Conservation (phyloP, 2,888 invertebrate genomes). For the Sclerodermus sp. region DNA sequence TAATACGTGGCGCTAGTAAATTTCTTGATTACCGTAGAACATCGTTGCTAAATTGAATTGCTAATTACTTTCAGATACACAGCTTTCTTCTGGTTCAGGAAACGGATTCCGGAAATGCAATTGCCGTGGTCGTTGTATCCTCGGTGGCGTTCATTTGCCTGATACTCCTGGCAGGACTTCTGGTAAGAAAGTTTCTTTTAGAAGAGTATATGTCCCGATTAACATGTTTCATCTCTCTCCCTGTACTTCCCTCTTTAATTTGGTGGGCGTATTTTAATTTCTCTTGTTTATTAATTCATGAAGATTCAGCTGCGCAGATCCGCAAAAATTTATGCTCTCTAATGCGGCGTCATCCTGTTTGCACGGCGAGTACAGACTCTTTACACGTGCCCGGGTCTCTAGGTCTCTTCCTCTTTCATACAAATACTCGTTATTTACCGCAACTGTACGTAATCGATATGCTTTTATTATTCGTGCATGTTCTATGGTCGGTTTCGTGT, state of each 20-base stretch:
- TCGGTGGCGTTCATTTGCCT: conserved; percentile 78
- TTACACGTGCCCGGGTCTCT: neutral
- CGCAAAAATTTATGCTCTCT: conserved; percentile 28
- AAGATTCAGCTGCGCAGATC: conserved; percentile 35
- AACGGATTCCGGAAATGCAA: conserved; percentile 60
- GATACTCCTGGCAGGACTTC: conserved; percentile 72
- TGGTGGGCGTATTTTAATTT: too few species aligned
- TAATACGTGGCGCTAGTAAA: too few species aligned
- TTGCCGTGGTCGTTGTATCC: conserved; percentile 80
- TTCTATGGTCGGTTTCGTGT: too few species aligned
- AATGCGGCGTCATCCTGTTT: conserved; percentile 19
- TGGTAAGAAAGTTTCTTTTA: conserved; percentile 61
- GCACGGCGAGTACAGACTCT: conserved; percentile 17
- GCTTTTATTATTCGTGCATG: too few species aligned
- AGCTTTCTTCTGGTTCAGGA: conserved; percentile 47
- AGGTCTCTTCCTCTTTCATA: too few species aligned
- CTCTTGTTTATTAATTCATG: conserved; percentile 18
- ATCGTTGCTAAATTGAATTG: too few species aligned
- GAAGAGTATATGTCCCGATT: too few species aligned
- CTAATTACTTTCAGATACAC: conserved; percentile 48
- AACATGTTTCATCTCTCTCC: too few species aligned
- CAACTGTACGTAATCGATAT: conserved; percentile 21
- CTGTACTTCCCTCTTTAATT: too few species aligned
- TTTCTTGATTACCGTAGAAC: too few species aligned
- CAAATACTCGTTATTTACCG: conserved; percentile 18